Conservation (phyloP, 2,888 invertebrate species). For the Andrena praecox region DNA sequence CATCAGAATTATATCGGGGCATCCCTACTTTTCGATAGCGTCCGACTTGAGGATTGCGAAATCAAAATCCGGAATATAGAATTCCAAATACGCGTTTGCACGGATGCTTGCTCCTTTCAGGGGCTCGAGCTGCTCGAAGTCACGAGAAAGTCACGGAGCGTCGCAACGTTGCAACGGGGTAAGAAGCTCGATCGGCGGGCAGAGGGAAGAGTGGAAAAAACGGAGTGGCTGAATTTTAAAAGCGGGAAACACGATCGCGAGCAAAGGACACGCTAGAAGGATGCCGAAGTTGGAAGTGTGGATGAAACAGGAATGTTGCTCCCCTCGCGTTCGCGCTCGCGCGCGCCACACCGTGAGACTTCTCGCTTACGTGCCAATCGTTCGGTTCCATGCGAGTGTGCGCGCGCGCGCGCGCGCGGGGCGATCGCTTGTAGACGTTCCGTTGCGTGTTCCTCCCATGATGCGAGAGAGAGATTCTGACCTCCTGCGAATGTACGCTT, state of each 20-base stretch:
- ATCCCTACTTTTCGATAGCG: too few relatives aligned
- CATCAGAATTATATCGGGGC: too few relatives aligned
- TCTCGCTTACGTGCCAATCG: slow-evolving; percentile 54
- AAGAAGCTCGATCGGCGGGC: slow-evolving; percentile 1
- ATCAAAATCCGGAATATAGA: too few relatives aligned
- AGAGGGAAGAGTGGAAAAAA: slow-evolving; percentile 10
- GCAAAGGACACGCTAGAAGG: slow-evolving; percentile 58
- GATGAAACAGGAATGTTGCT: slow-evolving; percentile 82
- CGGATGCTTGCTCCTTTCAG: too few relatives aligned
- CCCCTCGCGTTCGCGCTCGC: slow-evolving; percentile 79
- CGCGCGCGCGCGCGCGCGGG: slow-evolving; percentile 20
- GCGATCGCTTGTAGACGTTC: slow-evolving; percentile 10
- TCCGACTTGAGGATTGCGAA: too few relatives aligned
- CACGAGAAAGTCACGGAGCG: background rate
- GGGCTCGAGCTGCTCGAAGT: too few relatives aligned
- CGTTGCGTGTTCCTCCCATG: slow-evolving; percentile 47
- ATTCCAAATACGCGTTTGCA: too few relatives aligned
- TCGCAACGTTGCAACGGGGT: background rate
- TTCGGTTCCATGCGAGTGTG: slow-evolving; percentile 34
- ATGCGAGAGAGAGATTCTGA: slow-evolving; percentile 61
- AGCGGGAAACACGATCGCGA: slow-evolving; percentile 24
- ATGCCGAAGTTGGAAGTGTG: slow-evolving; percentile 77
- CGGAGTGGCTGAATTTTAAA: slow-evolving; percentile 33
- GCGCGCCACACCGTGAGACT: slow-evolving; percentile 39
- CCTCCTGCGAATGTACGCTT: slow-evolving; percentile 42